Evolutionary conservation across 2,888 invertebrate species (phyloP).

Genomic region (Agonopterix arenella): DNA sequence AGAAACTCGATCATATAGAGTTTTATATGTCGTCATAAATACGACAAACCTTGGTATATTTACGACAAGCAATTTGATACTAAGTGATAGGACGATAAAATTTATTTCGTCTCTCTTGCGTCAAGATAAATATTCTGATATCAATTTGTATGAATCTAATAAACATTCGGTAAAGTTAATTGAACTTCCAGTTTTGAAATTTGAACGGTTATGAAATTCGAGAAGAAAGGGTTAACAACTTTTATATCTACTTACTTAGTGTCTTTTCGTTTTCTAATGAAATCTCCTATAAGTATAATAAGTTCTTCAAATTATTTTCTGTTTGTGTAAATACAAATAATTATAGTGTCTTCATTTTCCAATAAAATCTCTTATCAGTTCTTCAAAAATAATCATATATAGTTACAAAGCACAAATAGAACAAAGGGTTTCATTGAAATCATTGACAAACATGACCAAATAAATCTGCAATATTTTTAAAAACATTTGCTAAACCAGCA

Average conservation of each 20-base stretch:
- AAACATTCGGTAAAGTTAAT: background rate
- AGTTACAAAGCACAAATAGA: too few species aligned
- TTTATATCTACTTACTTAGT: background rate
- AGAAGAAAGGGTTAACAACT: background rate
- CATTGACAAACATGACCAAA: too few species aligned
- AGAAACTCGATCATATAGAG: conserved; percentile 29
- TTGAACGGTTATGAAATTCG: background rate
- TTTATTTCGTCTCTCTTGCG: conserved; percentile 31
- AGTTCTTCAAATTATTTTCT: too few species aligned
- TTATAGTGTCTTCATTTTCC: too few species aligned
- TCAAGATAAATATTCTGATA: conserved; percentile 26
- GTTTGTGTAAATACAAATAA: too few species aligned
- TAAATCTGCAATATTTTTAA: too few species aligned
- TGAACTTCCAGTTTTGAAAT: background rate
- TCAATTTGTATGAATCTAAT: conserved; percentile 25
- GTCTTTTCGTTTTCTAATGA: too few species aligned
- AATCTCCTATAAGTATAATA: too few species aligned
- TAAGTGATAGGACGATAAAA: conserved; percentile 69
- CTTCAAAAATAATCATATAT: too few species aligned
- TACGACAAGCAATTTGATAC: conserved; percentile 54
- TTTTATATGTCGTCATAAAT: conserved; percentile 52
- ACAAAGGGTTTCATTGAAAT: too few species aligned
- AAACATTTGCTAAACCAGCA: too few species aligned
- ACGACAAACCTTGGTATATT: conserved; percentile 66
- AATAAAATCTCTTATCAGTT: too few species aligned